phyloP scores from a whole-genome alignment of 2,888 invertebrate genomes.

The Trisateles emortualis region DNA sequence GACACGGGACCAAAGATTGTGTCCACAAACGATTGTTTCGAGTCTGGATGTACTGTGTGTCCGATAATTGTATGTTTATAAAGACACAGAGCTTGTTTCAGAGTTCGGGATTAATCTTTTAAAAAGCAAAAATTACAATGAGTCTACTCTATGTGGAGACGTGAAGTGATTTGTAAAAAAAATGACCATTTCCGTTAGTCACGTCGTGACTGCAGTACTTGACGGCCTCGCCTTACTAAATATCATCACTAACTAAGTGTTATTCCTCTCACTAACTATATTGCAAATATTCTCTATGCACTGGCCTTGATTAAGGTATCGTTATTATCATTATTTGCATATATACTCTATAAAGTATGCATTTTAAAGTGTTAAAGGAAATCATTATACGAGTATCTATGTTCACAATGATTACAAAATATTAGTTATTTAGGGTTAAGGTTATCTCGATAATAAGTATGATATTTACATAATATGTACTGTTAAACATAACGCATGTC shows the following conservation, averaged over 20 bases:
- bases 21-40: too few species aligned
- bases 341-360: not conserved
- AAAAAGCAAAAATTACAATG: conserved; percentile 2
- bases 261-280: conserved; percentile 55
- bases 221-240: conserved; percentile 56
- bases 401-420: not conserved
- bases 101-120: too few species aligned
- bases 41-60: too few species aligned
- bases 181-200: conserved; percentile 45
- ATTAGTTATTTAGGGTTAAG: not conserved
- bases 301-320: conserved; percentile 19
- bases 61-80: too few species aligned
- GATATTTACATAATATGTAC: too few species aligned
- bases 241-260: conserved; percentile 45
- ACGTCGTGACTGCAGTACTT: conserved; percentile 32
- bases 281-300: conserved; percentile 17
- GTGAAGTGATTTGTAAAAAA: conserved; percentile 37
- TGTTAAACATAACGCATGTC: too few species aligned
- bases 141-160: conserved; percentile 8
- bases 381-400: not conserved
- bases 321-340: conserved; percentile 13
- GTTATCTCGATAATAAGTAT: not conserved
- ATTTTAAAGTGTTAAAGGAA: not conserved
- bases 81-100: too few species aligned
- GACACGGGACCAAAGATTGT: too few species aligned